A percentile compares a stretch with the other conserved stretches of the same genome.
Conservation (phyloP, 2,888 invertebrate genomes). For the Agapetus fuscipes region DNA sequence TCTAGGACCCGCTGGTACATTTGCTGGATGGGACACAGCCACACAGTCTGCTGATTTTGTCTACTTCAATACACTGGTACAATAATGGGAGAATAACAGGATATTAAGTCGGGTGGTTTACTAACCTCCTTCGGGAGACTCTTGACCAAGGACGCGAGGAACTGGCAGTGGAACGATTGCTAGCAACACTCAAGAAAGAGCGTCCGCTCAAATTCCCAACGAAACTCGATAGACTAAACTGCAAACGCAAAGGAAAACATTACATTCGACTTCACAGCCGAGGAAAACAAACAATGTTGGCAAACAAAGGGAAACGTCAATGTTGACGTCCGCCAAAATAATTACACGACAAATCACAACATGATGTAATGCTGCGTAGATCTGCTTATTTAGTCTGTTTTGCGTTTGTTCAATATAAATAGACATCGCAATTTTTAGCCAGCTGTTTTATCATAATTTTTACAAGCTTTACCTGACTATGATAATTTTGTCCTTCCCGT, state of each 20-base stretch:
- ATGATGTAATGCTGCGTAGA: too few relatives aligned
- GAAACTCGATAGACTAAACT: conserved; percentile 50
- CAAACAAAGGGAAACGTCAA: too few relatives aligned
- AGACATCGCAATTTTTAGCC: conserved; percentile 10
- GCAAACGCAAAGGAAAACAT: conserved; percentile 24
- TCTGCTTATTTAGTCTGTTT: neutral
- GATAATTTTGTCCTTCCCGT: conserved; percentile 13
- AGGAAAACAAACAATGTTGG: too few relatives aligned
- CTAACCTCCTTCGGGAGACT: conserved; percentile 55
- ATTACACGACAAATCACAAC: too few relatives aligned
- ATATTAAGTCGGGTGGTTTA: too few relatives aligned
- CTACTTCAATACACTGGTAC: too few relatives aligned
- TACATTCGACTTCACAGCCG: too few relatives aligned
- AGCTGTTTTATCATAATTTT: conserved; percentile 8
- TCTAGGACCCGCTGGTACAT: too few relatives aligned
- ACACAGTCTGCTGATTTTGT: too few relatives aligned
- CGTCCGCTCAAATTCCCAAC: conserved; percentile 51
- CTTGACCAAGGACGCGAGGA: conserved; percentile 58
- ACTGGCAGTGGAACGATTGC: conserved; percentile 51
- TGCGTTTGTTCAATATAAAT: neutral
- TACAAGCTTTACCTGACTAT: conserved; percentile 12
- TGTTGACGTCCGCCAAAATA: too few relatives aligned
- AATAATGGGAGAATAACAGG: too few relatives aligned
- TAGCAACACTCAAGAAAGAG: conserved; percentile 48
- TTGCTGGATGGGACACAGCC: too few relatives aligned